These are phyloP conservation scores for Phyllotis vaccarum DNA, from an alignment of 2,797 vertebrate genomes.

Conservation along the genomic window DNA sequence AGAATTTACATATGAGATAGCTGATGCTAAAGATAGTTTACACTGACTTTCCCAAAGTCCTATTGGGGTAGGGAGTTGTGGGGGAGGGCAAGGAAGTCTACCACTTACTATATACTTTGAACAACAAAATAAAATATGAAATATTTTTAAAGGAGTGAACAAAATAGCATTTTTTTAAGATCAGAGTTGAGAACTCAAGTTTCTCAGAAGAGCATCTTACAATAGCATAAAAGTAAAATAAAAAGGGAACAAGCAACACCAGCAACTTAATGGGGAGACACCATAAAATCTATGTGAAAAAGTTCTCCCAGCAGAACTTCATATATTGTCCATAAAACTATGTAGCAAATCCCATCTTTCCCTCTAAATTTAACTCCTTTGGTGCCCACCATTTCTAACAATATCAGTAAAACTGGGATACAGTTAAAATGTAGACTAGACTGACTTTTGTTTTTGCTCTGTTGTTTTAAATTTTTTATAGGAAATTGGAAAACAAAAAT, in stretches of 20 bases:
- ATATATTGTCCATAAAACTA: not conserved
- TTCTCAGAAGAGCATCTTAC: not conserved
- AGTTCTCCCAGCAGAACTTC: not conserved
- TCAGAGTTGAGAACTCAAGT: not conserved
- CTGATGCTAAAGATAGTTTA: not conserved
- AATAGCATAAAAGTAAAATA: not conserved
- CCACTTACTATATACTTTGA: not conserved
- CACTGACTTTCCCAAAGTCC: not conserved
- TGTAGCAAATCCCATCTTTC: not conserved
- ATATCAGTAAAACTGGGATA: not conserved
- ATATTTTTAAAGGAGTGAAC: not conserved
- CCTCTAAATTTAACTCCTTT: not conserved
- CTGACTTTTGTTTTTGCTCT: not conserved
- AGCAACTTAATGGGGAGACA: not conserved
- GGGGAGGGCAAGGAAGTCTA: not conserved
- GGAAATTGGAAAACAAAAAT: conserved; percentile 4
- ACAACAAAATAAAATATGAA: not conserved
- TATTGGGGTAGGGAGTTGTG: not conserved
- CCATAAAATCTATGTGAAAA: not conserved
- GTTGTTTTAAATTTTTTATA: conserved; percentile 22
- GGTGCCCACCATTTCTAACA: not conserved
- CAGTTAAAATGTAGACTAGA: not conserved
- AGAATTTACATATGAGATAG: not conserved
- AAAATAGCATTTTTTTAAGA: not conserved
- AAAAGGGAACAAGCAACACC: not conserved